phyloP scores from a whole-genome alignment of 2,797 vertebrate genomes.

The Hippoglossus hippoglossus region DNA sequence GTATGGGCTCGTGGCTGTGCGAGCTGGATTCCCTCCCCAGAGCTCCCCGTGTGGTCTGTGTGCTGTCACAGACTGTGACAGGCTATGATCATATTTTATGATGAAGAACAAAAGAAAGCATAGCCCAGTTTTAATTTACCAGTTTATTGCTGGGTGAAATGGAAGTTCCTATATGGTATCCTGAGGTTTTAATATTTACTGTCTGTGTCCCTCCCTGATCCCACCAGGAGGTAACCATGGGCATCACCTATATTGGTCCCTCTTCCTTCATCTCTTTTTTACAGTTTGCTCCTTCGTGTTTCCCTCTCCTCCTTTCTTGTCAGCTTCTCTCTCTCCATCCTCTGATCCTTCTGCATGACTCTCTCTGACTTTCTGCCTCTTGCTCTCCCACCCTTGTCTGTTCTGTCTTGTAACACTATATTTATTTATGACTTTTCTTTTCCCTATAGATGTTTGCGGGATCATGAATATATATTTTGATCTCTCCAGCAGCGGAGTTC shows the following conservation, averaged over 20 bases:
- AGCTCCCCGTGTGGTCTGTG: conserved; percentile 26
- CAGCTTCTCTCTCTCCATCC: neutral
- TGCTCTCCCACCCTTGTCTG: neutral
- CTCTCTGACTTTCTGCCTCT: neutral
- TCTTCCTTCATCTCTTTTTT: neutral
- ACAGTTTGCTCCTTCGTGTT: neutral
- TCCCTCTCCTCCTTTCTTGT: neutral
- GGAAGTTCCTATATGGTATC: conserved; percentile 18
- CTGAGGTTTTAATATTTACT: conserved; percentile 8
- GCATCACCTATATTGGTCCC: conserved; percentile 10
- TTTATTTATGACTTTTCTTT: conserved; percentile 18
- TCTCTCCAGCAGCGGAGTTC: conserved; percentile 3
- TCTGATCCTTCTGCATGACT: conserved; percentile 1
- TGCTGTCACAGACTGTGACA: conserved; percentile 38
- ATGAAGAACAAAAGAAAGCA: conserved; percentile 23
- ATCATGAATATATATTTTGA: conserved; percentile 10
- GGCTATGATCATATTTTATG: conserved; percentile 57
- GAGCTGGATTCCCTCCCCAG: conserved; percentile 23
- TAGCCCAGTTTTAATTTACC: conserved; percentile 45
- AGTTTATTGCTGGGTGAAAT: conserved; percentile 24
- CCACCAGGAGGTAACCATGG: conserved; percentile 5
- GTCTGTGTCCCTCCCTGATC: conserved; percentile 26
- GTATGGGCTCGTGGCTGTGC: conserved; percentile 40
- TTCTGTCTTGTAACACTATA: conserved; percentile 7
- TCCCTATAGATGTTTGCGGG: conserved; percentile 7